These are phyloP conservation scores for Limenitis camilla DNA, from an alignment of 2,888 invertebrate species.

Conservation along the genomic window DNA sequence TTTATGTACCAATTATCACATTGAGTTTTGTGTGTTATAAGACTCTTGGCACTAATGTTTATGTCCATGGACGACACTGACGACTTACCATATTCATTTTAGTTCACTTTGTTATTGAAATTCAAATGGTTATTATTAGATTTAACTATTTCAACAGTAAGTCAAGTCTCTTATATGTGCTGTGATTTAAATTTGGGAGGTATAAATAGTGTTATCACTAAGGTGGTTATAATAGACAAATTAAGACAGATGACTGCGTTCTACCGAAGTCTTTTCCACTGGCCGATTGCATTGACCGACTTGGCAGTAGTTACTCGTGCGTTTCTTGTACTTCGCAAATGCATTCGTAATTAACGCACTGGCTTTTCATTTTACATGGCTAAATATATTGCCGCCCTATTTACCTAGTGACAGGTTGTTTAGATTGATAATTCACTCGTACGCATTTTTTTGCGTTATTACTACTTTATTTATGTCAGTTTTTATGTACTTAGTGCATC, in stretches of 20 bases:
- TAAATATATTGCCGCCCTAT: constrained; percentile 46
- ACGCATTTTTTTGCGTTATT: constrained; percentile 3
- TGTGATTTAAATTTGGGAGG: neutral
- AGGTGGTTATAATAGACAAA: constrained; percentile 14
- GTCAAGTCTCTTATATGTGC: neutral
- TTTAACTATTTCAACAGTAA: too few species aligned
- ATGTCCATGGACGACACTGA: too few species aligned
- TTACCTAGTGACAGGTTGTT: constrained; percentile 27
- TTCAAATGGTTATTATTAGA: too few species aligned
- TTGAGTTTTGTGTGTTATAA: too few species aligned
- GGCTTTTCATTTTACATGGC: constrained; percentile 50
- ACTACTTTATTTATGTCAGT: neutral
- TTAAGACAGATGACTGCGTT: constrained; percentile 18
- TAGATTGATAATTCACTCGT: constrained; percentile 8
- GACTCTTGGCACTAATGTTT: too few species aligned
- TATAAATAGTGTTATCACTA: neutral
- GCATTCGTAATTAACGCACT: constrained; percentile 48
- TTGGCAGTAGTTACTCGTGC: constrained; percentile 37
- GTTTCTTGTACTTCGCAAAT: constrained; percentile 41
- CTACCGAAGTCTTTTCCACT: constrained; percentile 30
- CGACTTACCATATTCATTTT: too few species aligned
- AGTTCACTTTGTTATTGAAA: too few species aligned
- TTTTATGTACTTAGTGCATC: neutral
- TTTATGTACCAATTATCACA: neutral
- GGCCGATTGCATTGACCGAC: constrained; percentile 42